Conservation (phyloP, 2,888 invertebrate genomes). For the Chaitophorus viminalis region DNA sequence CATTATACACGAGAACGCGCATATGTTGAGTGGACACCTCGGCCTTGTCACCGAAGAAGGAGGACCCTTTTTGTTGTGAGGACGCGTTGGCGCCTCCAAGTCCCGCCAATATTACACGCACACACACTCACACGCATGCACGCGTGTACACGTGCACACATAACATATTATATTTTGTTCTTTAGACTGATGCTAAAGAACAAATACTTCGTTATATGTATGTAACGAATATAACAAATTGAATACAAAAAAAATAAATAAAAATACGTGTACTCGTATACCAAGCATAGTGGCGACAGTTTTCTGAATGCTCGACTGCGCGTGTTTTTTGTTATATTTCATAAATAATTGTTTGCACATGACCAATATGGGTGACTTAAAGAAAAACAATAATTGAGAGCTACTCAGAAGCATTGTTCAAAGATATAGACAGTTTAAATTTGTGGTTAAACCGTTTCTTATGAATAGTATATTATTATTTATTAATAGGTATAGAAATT, state of each 20-base stretch:
- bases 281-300: not conserved
- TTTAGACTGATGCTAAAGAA: not conserved
- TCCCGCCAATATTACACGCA: conserved; percentile 22
- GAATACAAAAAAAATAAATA: not conserved
- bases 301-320: not conserved
- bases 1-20: not conserved
- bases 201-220: not conserved
- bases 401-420: not conserved
- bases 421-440: not conserved
- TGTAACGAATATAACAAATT: not conserved
- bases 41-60: conserved; percentile 10
- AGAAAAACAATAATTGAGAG: not conserved
- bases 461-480: not conserved
- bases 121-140: not conserved
- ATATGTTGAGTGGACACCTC: conserved; percentile 10
- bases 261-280: not conserved
- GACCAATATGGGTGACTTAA: not conserved
- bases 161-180: not conserved
- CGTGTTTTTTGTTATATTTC: not conserved
- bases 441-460: not conserved
- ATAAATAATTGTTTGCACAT: not conserved
- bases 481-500: not conserved
- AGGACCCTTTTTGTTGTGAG: conserved; percentile 30
- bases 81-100: conserved; percentile 28
- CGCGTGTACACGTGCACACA: not conserved